phyloP scores from a whole-genome alignment of 2,797 vertebrate species.

The Parauchenoglanis punctatus region DNA sequence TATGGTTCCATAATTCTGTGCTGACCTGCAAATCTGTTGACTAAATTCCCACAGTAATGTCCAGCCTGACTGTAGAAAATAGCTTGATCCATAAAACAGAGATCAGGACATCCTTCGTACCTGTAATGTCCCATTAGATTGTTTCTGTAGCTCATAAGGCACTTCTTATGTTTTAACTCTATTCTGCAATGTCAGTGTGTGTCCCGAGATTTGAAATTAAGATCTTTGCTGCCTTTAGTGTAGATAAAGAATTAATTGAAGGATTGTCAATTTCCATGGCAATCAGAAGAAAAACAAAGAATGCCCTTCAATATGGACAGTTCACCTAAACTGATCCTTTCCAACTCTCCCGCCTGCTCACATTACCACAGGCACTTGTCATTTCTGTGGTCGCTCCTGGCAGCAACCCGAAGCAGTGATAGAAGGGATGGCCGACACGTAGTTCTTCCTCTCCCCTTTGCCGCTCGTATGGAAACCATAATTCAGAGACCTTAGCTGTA shows the following conservation, averaged over 20 bases:
- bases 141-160: not conserved
- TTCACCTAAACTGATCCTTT: not conserved
- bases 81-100: not conserved
- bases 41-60: conserved; percentile 37
- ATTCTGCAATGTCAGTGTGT: not conserved
- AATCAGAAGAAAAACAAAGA: not conserved
- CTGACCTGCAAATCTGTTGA: conserved; percentile 44
- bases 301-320: not conserved
- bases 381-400: conserved; percentile 42
- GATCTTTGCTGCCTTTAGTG: too few species aligned
- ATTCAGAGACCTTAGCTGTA: conserved; percentile 73
- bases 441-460: conserved; percentile 53
- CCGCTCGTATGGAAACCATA: conserved; percentile 73
- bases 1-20: conserved; percentile 14
- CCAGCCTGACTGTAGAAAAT: not conserved
- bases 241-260: not conserved
- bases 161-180: not conserved
- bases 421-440: conserved; percentile 64
- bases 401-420: conserved; percentile 63
- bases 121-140: not conserved
- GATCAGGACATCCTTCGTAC: not conserved
- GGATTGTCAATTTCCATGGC: not conserved
- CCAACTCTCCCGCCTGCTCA: conserved; percentile 48
- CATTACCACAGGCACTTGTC: conserved; percentile 55
- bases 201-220: not conserved